These are phyloP conservation scores for Psilopsiagon aymara DNA, from an alignment of 2,113 vertebrate genomes.

Conservation along the genomic window DNA sequence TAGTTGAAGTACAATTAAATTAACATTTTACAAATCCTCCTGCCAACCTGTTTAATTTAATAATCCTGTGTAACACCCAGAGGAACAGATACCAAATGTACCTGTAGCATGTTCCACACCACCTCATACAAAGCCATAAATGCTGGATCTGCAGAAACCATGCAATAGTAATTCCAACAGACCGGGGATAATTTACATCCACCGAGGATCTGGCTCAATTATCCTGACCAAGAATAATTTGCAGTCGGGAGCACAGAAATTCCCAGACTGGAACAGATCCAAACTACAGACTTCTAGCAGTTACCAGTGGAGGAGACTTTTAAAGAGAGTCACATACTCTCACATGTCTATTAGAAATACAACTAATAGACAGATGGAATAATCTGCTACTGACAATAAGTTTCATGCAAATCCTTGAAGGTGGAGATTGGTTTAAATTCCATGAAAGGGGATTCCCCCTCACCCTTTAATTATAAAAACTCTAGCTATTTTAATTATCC, in stretches of 20 bases:
- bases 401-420: neutral
- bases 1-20: neutral
- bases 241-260: neutral
- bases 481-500: neutral
- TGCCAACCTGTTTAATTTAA: neutral
- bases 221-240: neutral
- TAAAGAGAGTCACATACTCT: neutral
- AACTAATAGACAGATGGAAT: neutral
- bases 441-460: neutral
- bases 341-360: neutral
- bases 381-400: neutral
- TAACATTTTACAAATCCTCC: neutral
- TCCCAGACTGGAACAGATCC: neutral
- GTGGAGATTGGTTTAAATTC: neutral
- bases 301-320: neutral
- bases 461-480: neutral
- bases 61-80: neutral
- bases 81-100: neutral
- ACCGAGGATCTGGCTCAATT: neutral
- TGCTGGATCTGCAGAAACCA: neutral
- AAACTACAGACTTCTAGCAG: neutral
- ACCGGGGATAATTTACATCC: neutral
- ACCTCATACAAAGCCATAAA: neutral
- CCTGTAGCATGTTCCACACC: neutral
- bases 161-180: neutral